phyloP scores from a whole-genome alignment of 2,888 invertebrate genomes.

The Nomada goodeniana region DNA sequence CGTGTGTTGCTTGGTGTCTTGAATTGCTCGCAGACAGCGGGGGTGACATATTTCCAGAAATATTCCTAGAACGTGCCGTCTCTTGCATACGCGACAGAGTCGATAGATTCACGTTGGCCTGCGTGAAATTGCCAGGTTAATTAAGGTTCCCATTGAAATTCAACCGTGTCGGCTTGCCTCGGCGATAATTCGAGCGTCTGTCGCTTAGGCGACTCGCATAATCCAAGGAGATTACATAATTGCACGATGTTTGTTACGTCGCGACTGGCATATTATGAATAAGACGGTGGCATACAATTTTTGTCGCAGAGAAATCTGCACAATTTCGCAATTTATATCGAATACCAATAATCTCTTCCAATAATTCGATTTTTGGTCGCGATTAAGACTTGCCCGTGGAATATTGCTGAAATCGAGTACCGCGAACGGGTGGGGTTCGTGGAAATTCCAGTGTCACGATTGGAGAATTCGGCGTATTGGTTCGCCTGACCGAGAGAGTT shows the following conservation, averaged over 20 bases:
- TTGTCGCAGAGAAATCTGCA: background rate
- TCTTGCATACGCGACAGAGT: constrained; percentile 18
- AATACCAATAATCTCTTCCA: too few species aligned
- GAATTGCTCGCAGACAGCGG: background rate
- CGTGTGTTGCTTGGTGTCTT: background rate
- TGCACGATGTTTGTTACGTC: background rate
- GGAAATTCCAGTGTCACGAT: background rate
- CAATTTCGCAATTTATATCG: background rate
- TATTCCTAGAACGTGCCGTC: background rate
- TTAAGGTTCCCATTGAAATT: constrained; percentile 72
- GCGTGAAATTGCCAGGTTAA: constrained; percentile 72
- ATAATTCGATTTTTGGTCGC: too few species aligned
- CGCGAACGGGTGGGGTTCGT: background rate
- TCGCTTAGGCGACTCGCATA: constrained; percentile 27
- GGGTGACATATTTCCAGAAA: constrained; percentile 13
- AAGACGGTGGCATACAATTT: background rate
- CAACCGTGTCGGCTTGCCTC: constrained; percentile 44
- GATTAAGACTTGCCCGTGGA: background rate
- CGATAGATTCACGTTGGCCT: background rate
- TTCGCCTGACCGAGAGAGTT: background rate
- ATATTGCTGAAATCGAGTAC: background rate
- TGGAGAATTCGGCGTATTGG: background rate
- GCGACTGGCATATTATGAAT: too few species aligned
- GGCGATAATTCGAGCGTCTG: constrained; percentile 22
- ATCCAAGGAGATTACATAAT: constrained; percentile 21